Evolutionary conservation across 2,797 vertebrate species (phyloP), one percentile per base, ranked within the genome.

Genomic region (Diplodus puntazzo): DNA sequence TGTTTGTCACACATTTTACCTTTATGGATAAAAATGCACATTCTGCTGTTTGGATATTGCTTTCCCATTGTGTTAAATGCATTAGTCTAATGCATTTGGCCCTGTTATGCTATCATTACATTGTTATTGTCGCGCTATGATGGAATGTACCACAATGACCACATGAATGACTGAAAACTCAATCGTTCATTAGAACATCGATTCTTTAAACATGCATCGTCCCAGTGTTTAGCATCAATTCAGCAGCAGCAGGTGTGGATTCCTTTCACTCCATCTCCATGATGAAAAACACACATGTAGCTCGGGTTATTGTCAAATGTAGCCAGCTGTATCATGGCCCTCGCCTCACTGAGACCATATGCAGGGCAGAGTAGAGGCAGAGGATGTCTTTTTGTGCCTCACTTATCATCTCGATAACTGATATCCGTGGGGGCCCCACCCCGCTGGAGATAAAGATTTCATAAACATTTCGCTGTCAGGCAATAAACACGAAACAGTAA

Each of bases 391-490:
- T 62, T 27, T 72, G 58, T 52, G 48, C 27, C 43, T 60, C 73
- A 65, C 54, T 55, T 63, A 45, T 75, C 45, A 75, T 67, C 53
- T 74, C 54, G 60, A 59, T 10, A 48, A 45, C 68, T 70, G 75
- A 61, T 77, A 87, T 66, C 73, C 82, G 85, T 50, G 46, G 75
- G 66, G 85, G 89, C 94, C 95, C 90, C 93, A 93, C 95, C 94
- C 94, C 84, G 61, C 62, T 73, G 61, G 10, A 72, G 39, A 39
- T 48, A 77, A 70, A 70, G 11, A 69, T 23, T 1, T 48, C 3
- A 39, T 46, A 0, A 1, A 17, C n/a, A 0, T 60, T 6, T 27
- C 20, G 12, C 11, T 73, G 18, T 43, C 2, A 5, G 4, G 48
- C 2, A 21, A 67, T 52, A 39, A 42, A 63, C 6, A 7, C 23